Evolutionary conservation across 2,888 invertebrate species (phyloP), one percentile per base, ranked within the genome.

Genomic region (Xestia sexstrigata): DNA sequence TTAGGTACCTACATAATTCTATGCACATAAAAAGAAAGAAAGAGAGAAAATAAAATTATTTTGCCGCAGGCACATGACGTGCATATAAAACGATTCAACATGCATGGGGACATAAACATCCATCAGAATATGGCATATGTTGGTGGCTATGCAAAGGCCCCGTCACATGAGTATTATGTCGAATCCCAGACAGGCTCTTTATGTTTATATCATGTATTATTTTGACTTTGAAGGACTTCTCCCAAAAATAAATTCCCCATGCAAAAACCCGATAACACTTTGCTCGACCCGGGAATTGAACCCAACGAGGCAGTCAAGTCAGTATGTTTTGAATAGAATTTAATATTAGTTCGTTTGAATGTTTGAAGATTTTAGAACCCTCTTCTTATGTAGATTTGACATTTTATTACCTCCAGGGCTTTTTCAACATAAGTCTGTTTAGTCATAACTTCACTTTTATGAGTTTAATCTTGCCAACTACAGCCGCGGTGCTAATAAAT

Each of bases 401-500:
- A 63, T 78, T 78, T 66, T 55, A 65, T 69, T 66, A 42, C 42
- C 42, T n/a, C 69, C 35, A 49, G 5, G 2, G 11, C 15, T 30
- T 55, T 81, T 58, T 13, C 45, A 58, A 30, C 23, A 15, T 30
- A 60, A 62, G n/a, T 35, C 23, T 23, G 58, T 63, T 63, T 26
- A 35, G 62, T n/a, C 58, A 60, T 83, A 72, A 83, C 55, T 81
- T 76, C 0, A 23, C 13, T 72, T 80, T 80, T 45, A 67, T 71
- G 65, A 74, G 49, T 65, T 73, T 78, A 70, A 74, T 73, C 60
- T 76, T 45, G 45, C 71, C 30, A 70, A 55, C 73, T 68, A 42
- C 76, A 63, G 77, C 63, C 71, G 47, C 67, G 60, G 71, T 62
- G 74, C 70, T 79, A 74, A 76, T 82, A 80, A 79, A 78, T 82